These are phyloP conservation scores for Lasioglossum malachurum DNA, from an alignment of 2,888 invertebrate genomes.

Conservation along the genomic window DNA sequence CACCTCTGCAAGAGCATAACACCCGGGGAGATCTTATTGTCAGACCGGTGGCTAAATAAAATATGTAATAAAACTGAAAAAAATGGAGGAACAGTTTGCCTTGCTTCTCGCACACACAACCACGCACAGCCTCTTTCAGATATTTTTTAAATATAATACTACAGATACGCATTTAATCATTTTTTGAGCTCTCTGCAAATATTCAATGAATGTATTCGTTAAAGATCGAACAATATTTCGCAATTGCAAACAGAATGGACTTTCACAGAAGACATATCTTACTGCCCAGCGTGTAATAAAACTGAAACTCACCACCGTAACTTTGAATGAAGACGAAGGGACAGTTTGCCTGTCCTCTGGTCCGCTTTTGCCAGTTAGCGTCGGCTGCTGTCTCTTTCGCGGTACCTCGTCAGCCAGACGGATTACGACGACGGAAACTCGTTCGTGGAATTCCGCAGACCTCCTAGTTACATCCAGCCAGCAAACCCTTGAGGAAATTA, in stretches of 20 bases:
- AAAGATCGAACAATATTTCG: background rate
- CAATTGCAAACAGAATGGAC: background rate
- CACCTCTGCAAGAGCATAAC: background rate
- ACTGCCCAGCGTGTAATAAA: constrained; percentile 11
- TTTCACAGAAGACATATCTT: background rate
- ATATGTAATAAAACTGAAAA: background rate
- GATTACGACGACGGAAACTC: constrained; percentile 63
- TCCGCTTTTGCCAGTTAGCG: constrained; percentile 30
- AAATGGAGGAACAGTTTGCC: background rate
- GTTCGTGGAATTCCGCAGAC: constrained; percentile 41
- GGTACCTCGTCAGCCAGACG: constrained; percentile 55
- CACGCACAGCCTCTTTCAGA: too few species aligned
- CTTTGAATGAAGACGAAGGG: constrained; percentile 33
- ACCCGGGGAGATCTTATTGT: background rate
- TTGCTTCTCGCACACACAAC: too few species aligned
- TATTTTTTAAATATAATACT: too few species aligned
- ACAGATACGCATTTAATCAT: too few species aligned
- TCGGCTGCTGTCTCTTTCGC: constrained; percentile 32
- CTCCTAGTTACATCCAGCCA: constrained; percentile 35
- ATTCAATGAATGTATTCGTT: background rate
- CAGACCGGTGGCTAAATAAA: background rate
- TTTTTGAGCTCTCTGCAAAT: too few species aligned
- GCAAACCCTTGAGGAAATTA: constrained; percentile 64
- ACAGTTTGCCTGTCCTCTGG: constrained; percentile 34
- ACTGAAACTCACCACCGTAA: constrained; percentile 34